Percentiles rank a stretch among this genome's conserved stretches.
These are phyloP conservation scores for Plagiodera versicolora DNA, from an alignment of 2,888 invertebrate species.

Conservation along the genomic window DNA sequence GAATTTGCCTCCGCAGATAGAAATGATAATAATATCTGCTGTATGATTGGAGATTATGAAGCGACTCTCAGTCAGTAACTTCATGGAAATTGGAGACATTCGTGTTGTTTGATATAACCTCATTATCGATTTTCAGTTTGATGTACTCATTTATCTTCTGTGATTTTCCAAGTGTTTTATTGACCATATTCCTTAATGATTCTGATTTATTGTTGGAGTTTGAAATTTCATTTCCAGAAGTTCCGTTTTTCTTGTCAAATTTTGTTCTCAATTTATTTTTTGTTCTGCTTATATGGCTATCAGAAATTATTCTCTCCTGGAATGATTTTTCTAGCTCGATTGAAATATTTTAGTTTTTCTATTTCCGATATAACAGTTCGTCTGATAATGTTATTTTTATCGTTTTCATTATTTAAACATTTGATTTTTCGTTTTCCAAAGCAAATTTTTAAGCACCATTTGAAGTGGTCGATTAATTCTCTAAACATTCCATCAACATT, in stretches of 20 bases:
- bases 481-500: not conserved
- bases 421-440: not conserved
- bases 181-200: not conserved
- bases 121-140: not conserved
- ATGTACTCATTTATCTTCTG: not conserved
- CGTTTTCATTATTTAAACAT: not conserved
- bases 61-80: not conserved
- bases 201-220: not conserved
- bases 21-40: not conserved
- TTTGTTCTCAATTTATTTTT: not conserved
- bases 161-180: not conserved
- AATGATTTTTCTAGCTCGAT: not conserved
- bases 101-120: not conserved
- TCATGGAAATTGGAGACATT: not conserved
- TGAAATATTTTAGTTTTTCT: not conserved
- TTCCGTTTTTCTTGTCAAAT: not conserved
- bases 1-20: no score
- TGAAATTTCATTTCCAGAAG: not conserved
- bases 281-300: not conserved
- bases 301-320: not conserved
- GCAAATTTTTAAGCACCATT: slow-evolving; percentile 3
- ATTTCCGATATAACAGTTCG: not conserved
- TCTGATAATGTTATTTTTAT: not conserved
- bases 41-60: not conserved
- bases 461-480: slow-evolving; percentile 1